These are phyloP conservation scores for Gonatopus flavifemur DNA, from an alignment of 1,140 invertebrate genomes.

Conservation along the genomic window DNA sequence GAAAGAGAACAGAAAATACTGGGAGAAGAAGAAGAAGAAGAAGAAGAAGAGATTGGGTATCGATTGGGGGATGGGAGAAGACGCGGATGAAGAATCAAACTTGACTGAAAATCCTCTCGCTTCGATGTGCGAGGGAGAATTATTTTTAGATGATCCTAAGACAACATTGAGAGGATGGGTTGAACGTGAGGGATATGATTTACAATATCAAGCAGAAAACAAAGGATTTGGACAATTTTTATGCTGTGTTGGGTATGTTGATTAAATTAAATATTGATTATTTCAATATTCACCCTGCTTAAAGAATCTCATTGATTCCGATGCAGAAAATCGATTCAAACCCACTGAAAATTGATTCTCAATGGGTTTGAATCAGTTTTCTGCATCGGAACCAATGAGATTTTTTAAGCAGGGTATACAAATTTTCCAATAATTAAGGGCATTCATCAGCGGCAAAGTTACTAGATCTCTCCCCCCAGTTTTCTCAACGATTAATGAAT, in stretches of 20 bases:
- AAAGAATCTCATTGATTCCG: too few relatives aligned
- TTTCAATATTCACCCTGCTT: too few relatives aligned
- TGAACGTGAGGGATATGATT: constrained; percentile 87
- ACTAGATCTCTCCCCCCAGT: too few relatives aligned
- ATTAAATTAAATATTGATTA: neutral
- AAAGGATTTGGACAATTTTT: constrained; percentile 77
- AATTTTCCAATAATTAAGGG: too few relatives aligned
- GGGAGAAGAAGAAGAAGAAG: constrained; percentile 62
- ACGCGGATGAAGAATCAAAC: constrained; percentile 85
- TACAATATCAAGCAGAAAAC: constrained; percentile 84
- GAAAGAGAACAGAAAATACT: constrained; percentile 56
- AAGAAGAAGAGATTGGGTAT: constrained; percentile 80
- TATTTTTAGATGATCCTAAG: constrained; percentile 93
- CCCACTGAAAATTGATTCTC: too few relatives aligned
- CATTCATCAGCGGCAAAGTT: too few relatives aligned
- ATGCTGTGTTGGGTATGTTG: constrained; percentile 65
- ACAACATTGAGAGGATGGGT: constrained; percentile 93
- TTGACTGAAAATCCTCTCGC: constrained; percentile 83
- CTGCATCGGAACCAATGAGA: too few relatives aligned
- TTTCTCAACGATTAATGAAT: too few relatives aligned
- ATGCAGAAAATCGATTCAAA: too few relatives aligned
- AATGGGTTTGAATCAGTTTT: too few relatives aligned
- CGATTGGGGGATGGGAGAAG: constrained; percentile 92
- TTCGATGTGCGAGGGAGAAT: constrained; percentile 76
- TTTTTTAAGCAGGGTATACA: too few relatives aligned